phyloP scores from a whole-genome alignment of 2,797 vertebrate genomes.

The Phylloscopus collybita region DNA sequence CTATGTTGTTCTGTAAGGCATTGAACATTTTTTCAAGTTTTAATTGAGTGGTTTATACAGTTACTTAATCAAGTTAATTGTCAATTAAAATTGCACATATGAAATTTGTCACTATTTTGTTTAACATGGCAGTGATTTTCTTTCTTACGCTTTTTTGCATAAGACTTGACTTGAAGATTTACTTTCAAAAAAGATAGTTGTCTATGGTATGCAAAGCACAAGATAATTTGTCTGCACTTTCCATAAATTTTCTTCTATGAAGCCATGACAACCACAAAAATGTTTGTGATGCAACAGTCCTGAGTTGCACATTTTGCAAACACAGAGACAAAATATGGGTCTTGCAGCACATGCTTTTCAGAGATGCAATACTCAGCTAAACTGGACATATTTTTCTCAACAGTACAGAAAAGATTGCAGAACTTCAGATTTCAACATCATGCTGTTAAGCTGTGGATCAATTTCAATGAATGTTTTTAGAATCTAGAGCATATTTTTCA shows the following conservation, averaged over 20 bases:
- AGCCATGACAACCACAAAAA: neutral
- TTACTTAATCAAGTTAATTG: neutral
- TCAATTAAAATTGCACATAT: neutral
- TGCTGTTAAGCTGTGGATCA: neutral
- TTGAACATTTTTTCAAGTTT: neutral
- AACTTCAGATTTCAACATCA: slow-evolving; percentile 25
- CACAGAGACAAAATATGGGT: neutral
- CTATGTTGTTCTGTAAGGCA: neutral
- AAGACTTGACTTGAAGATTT: neutral
- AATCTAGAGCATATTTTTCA: neutral
- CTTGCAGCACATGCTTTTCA: neutral
- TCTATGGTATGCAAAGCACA: neutral
- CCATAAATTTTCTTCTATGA: neutral
- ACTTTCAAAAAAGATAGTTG: neutral
- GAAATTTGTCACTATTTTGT: neutral
- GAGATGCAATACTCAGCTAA: neutral
- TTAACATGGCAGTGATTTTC: neutral
- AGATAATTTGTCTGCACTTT: neutral
- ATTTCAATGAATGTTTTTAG: neutral
- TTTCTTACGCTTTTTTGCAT: neutral
- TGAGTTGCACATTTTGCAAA: neutral
- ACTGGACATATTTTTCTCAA: neutral
- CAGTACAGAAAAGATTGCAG: neutral
- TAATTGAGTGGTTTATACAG: neutral
- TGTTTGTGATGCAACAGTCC: neutral